Evolutionary conservation across 2,113 vertebrate genomes (phyloP).

Genomic region (Stegostoma tigrinum): DNA sequence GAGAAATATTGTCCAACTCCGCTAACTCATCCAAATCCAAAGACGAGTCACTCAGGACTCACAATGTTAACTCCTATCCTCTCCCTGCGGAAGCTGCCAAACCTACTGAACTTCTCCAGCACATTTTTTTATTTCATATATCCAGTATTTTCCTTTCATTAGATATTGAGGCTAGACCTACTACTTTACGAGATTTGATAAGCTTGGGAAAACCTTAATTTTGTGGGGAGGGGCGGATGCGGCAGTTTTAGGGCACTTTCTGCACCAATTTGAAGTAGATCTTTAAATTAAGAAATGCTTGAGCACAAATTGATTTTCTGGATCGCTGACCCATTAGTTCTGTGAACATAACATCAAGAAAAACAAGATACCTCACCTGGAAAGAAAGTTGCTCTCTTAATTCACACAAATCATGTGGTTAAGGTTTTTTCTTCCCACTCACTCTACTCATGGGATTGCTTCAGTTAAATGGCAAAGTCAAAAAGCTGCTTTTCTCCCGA

Average conservation of each 20-base stretch:
- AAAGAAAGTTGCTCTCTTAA: background rate
- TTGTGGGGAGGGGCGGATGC: too few species aligned
- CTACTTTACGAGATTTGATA: too few species aligned
- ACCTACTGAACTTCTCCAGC: too few species aligned
- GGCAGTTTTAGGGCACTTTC: background rate
- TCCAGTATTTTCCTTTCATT: too few species aligned
- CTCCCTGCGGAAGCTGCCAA: too few species aligned
- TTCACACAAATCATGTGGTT: background rate
- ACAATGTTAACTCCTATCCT: too few species aligned
- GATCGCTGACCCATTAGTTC: background rate
- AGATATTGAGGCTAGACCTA: too few species aligned
- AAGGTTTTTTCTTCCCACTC: background rate
- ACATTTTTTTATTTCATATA: too few species aligned
- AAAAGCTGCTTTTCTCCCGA: background rate
- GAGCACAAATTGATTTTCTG: background rate
- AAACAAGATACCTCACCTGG: too few species aligned
- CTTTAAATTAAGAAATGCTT: background rate
- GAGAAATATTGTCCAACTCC: background rate
- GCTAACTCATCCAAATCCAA: background rate
- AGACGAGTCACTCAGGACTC: too few species aligned
- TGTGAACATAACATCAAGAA: background rate
- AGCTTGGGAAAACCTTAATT: background rate
- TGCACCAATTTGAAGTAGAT: background rate
- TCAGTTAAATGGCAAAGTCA: conserved; percentile 17
- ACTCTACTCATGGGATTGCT: background rate